These are phyloP conservation scores for Criorhina ranunculi DNA, from an alignment of 2,888 invertebrate species.

Conservation along the genomic window DNA sequence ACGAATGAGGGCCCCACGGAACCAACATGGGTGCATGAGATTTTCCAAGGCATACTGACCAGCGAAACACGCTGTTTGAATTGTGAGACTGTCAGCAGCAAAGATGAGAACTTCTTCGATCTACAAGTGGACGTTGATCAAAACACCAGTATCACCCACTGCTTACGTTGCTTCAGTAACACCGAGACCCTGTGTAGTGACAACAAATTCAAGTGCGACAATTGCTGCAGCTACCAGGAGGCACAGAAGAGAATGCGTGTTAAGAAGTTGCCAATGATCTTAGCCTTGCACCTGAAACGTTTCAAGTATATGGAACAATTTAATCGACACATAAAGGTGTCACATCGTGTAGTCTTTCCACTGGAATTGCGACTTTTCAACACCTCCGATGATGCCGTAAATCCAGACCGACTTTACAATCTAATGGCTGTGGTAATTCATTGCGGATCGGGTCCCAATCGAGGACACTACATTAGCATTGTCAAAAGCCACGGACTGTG, in stretches of 20 bases:
- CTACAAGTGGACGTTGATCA: constrained; percentile 99
- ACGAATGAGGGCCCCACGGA: constrained; percentile 87
- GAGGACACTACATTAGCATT: constrained; percentile 99
- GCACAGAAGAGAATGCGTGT: constrained; percentile 99
- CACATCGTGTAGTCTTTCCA: constrained; percentile 99
- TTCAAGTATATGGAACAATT: constrained; percentile 99
- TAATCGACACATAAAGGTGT: constrained; percentile 99
- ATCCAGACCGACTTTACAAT: constrained; percentile 99
- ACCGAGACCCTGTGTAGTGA: constrained; percentile 99
- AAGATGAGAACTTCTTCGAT: constrained; percentile 99
- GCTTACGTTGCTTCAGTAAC: constrained; percentile 98
- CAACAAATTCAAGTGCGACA: constrained; percentile 99
- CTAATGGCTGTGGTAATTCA: constrained; percentile 99
- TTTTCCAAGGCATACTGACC: constrained; percentile 99
- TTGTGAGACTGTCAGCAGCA: constrained; percentile 99
- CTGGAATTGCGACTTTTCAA: constrained; percentile 98
- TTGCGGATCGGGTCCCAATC: constrained; percentile 99
- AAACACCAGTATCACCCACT: constrained; percentile 99
- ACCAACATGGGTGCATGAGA: constrained; percentile 99
- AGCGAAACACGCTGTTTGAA: constrained; percentile 99
- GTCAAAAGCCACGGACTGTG: constrained; percentile 99
- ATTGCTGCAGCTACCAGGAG: constrained; percentile 99
- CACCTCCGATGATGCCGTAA: constrained; percentile 99
- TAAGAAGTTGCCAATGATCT: constrained; percentile 98
- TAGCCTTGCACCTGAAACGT: constrained; percentile 98